Evolutionary conservation across 2,113 vertebrate species (phyloP).

Genomic region (Benitochromis conjunctus): DNA sequence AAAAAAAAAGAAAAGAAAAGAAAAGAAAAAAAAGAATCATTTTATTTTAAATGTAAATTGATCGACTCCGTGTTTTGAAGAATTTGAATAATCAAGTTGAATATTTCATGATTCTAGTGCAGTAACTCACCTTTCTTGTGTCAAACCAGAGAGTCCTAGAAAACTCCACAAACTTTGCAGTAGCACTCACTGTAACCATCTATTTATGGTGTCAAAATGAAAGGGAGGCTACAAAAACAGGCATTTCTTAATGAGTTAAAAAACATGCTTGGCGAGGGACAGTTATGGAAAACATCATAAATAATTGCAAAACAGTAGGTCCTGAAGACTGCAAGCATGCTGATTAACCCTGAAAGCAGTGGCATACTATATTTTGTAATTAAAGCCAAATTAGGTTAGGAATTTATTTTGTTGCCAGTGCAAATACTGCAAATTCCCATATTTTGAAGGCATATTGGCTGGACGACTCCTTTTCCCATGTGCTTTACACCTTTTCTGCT

Average conservation of each 20-base stretch:
- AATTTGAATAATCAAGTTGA: neutral
- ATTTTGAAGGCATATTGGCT: neutral
- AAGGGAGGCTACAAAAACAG: neutral
- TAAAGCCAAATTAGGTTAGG: neutral
- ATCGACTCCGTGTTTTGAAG: neutral
- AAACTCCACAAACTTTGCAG: neutral
- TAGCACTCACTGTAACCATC: neutral
- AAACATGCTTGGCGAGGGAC: neutral
- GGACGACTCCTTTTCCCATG: neutral
- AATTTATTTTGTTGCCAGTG: fast-evolving
- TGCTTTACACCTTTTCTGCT: neutral
- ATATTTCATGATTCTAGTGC: neutral
- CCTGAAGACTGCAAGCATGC: neutral
- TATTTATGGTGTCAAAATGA: neutral
- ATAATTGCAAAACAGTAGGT: neutral
- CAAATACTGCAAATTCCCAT: neutral
- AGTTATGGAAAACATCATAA: neutral
- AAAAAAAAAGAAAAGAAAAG: neutral
- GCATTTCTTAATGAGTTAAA: neutral
- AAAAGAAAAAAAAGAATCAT: neutral
- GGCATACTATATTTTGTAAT: neutral
- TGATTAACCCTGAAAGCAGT: neutral
- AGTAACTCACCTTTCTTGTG: neutral
- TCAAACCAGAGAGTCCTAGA: neutral
- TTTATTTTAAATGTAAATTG: neutral